These are phyloP conservation scores for Dasypogon diadema DNA, from an alignment of 2,888 invertebrate species.

Conservation along the genomic window DNA sequence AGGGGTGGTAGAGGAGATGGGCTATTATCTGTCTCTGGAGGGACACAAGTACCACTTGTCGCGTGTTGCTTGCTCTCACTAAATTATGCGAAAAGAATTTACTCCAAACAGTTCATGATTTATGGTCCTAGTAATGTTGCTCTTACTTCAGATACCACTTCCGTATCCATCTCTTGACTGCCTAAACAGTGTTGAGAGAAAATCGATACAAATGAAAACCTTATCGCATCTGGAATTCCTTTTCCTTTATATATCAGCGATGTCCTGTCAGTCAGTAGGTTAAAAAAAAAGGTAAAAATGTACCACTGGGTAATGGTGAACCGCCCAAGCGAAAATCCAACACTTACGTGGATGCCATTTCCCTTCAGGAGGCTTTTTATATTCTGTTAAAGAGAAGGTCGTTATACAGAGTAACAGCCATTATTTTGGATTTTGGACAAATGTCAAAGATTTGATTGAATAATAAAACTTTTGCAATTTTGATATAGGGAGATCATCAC, in stretches of 20 bases:
- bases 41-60: constrained; percentile 46
- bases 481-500: too few species aligned
- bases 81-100: constrained; percentile 47
- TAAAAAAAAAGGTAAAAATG: constrained; percentile 23
- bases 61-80: constrained; percentile 34
- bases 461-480: constrained; percentile 6
- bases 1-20: not conserved
- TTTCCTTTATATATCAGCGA: constrained; percentile 10
- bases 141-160: constrained; percentile 27
- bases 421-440: constrained; percentile 11
- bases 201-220: constrained; percentile 43
- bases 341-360: not conserved
- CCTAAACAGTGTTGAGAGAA: constrained; percentile 20
- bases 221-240: constrained; percentile 38
- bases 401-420: constrained; percentile 14
- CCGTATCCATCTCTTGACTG: constrained; percentile 11
- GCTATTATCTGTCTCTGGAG: constrained; percentile 39
- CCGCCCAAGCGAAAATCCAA: not conserved
- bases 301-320: not conserved
- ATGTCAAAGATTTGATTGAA: constrained; percentile 26
- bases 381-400: constrained; percentile 19
- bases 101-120: constrained; percentile 47
- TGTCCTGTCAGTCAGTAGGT: constrained; percentile 11
- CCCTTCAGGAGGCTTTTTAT: constrained; percentile 17
- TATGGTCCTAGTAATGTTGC: constrained; percentile 26